These are phyloP conservation scores for Dryocosmus kuriphilus DNA, from an alignment of 2,888 invertebrate genomes.

Conservation along the genomic window DNA sequence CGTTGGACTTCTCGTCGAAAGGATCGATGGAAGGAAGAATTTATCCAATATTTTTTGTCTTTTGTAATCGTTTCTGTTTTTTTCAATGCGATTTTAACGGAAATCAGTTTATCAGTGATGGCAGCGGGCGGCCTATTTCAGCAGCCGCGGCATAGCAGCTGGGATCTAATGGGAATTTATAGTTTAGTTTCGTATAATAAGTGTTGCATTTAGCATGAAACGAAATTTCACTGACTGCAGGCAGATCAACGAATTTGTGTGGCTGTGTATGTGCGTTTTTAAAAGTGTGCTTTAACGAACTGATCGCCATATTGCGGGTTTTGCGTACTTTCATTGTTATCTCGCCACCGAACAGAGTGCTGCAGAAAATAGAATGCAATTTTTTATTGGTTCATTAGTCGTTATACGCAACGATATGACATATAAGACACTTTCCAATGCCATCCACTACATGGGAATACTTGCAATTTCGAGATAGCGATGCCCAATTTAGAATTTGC, in stretches of 20 bases:
- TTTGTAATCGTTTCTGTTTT: background rate
- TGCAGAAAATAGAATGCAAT: constrained; percentile 22
- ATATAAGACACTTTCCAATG: background rate
- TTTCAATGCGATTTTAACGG: constrained; percentile 35
- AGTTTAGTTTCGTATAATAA: constrained; percentile 32
- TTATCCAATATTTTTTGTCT: background rate
- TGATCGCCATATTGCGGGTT: constrained; percentile 32
- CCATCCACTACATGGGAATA: background rate
- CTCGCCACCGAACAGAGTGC: background rate
- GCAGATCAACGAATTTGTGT: background rate
- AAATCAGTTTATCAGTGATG: constrained; percentile 71
- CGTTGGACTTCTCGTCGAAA: constrained; percentile 34
- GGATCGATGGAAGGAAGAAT: constrained; percentile 8
- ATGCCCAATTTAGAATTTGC: background rate
- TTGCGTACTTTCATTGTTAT: constrained; percentile 21
- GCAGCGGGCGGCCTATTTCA: constrained; percentile 74
- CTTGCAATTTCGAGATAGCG: constrained; percentile 15
- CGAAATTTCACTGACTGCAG: background rate
- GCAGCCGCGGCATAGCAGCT: constrained; percentile 75
- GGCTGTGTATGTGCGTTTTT: background rate
- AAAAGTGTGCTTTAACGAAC: constrained; percentile 20
- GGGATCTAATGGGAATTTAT: constrained; percentile 69
- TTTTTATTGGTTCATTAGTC: constrained; percentile 34
- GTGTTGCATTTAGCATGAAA: background rate
- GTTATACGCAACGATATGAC: background rate